Evolutionary conservation across 2,113 vertebrate species (phyloP).

Genomic region (Aplodontia rufa): DNA sequence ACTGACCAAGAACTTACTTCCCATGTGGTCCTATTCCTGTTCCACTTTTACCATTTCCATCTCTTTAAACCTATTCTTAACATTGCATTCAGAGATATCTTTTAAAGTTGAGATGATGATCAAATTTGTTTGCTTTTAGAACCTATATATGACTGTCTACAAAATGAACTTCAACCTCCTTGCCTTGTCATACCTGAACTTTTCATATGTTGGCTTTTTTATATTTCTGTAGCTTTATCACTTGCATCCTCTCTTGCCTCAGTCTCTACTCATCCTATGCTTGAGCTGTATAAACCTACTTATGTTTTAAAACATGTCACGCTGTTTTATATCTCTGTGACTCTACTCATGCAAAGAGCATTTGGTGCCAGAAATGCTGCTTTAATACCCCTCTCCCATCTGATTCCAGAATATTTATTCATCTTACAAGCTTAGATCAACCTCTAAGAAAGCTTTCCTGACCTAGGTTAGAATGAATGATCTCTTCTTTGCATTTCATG

Average conservation of each 20-base stretch:
- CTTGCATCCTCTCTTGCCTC: slow-evolving; percentile 17
- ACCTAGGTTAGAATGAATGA: background rate
- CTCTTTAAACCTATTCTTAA: background rate
- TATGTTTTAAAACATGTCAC: background rate
- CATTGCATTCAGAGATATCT: background rate
- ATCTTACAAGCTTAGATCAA: slow-evolving; percentile 35
- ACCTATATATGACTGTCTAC: background rate
- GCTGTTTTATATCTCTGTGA: background rate
- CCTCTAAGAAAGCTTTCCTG: slow-evolving; percentile 13
- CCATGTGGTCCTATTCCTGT: background rate
- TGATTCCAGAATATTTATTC: slow-evolving; percentile 45
- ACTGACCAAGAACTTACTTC: background rate
- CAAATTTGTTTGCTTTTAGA: background rate
- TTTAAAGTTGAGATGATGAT: background rate
- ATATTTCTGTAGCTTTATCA: background rate
- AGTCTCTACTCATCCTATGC: background rate
- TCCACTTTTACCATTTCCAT: background rate
- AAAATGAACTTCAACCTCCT: background rate
- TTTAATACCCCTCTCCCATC: background rate
- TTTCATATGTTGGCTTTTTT: slow-evolving; percentile 3
- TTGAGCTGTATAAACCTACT: slow-evolving; percentile 18
- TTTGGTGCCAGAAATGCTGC: background rate
- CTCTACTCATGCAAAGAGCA: background rate
- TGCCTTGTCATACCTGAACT: background rate
- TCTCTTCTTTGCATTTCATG: background rate